Evolutionary conservation across 2,888 invertebrate species (phyloP).

Genomic region (Drosophila austrosaltans): DNA sequence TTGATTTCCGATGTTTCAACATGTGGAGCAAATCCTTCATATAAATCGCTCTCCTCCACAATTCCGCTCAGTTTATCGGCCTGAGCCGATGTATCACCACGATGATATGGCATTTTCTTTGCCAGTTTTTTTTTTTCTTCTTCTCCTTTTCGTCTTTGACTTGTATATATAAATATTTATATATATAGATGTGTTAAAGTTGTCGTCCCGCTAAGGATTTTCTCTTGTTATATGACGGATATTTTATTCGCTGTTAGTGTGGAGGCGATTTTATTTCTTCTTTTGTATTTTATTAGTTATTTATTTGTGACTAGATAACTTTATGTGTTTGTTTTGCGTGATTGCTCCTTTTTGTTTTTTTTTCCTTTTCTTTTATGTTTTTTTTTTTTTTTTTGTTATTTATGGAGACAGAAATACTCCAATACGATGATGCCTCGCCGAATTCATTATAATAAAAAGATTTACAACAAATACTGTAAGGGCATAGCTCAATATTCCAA

Average conservation of each 20-base stretch:
- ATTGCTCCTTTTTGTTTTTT: constrained; percentile 31
- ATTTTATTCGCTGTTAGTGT: constrained; percentile 8
- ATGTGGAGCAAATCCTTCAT: constrained; percentile 91
- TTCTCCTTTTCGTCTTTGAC: neutral
- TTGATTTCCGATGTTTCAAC: constrained; percentile 92
- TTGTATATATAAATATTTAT: constrained; percentile 12
- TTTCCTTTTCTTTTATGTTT: constrained; percentile 23
- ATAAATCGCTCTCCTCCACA: constrained; percentile 90
- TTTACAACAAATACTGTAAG: constrained; percentile 78
- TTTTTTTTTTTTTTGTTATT: constrained; percentile 37
- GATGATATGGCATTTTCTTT: constrained; percentile 82
- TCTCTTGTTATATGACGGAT: constrained; percentile 24
- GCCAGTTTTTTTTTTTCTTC: constrained; percentile 50
- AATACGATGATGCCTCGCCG: constrained; percentile 83
- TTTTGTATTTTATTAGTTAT: constrained; percentile 38
- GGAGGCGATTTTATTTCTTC: neutral
- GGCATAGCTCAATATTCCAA: constrained; percentile 65
- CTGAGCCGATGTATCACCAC: constrained; percentile 82
- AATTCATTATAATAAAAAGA: constrained; percentile 82
- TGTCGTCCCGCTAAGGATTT: constrained; percentile 15
- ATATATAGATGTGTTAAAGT: constrained; percentile 4
- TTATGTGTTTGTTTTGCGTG: constrained; percentile 27
- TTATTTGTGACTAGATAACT: constrained; percentile 73
- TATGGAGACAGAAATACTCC: constrained; percentile 84
- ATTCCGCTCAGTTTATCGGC: constrained; percentile 90